A percentile compares a stretch with the other conserved stretches of the same genome.
These are phyloP conservation scores for Tamandua tetradactyla DNA, from an alignment of 2,797 vertebrate species.

Conservation along the genomic window DNA sequence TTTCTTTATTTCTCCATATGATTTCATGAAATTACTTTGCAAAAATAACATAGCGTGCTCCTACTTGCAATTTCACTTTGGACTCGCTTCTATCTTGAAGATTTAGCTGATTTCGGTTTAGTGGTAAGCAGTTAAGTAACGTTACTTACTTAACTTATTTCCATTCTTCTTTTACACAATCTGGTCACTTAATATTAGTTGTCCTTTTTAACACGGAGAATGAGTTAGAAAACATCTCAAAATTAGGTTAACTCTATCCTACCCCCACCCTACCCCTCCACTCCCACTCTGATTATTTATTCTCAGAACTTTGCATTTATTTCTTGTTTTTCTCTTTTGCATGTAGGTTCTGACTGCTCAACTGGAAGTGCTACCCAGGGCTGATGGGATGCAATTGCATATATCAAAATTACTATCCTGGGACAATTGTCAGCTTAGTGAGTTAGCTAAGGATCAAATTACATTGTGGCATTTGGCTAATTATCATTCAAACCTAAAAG, in stretches of 20 bases:
- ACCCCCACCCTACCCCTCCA: no score
- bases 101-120: background rate
- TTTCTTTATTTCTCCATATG: background rate
- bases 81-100: background rate
- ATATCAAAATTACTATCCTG: slow-evolving; percentile 62
- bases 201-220: background rate
- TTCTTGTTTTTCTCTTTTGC: slow-evolving; percentile 64
- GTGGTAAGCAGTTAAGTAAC: background rate
- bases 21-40: background rate
- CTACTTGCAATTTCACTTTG: background rate
- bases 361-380: slow-evolving; percentile 64
- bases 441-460: slow-evolving; percentile 74
- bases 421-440: slow-evolving; percentile 68
- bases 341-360: slow-evolving; percentile 63
- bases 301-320: slow-evolving; percentile 26
- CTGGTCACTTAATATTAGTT: background rate
- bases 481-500: slow-evolving; percentile 70
- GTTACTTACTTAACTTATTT: no score
- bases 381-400: slow-evolving; percentile 56
- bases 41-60: background rate
- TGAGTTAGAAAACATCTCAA: background rate
- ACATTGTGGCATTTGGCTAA: slow-evolving; percentile 75
- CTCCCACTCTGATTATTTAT: slow-evolving; percentile 18
- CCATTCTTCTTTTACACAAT: background rate
- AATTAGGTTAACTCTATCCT: background rate